Conservation (phyloP, 1,140 invertebrate species). For the Tribolium madens region DNA sequence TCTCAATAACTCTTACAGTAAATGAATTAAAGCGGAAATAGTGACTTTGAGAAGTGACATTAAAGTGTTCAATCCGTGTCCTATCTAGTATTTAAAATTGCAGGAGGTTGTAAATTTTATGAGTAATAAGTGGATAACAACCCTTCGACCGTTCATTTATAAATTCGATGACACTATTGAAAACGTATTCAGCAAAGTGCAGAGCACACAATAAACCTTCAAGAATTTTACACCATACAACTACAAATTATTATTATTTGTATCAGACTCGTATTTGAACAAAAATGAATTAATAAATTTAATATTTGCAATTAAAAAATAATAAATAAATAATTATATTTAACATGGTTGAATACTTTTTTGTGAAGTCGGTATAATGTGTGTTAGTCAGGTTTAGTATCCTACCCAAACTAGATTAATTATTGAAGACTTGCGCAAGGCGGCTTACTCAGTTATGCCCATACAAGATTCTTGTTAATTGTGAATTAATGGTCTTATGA, state of each 20-base stretch:
- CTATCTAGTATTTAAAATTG: conserved; percentile 34
- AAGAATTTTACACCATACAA: neutral
- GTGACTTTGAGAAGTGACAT: neutral
- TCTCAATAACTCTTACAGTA: neutral
- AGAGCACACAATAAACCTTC: neutral
- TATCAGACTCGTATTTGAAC: no score
- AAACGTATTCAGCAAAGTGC: conserved; percentile 4
- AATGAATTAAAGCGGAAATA: conserved; percentile 1
- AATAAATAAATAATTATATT: no score
- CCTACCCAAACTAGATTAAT: conserved; percentile 1
- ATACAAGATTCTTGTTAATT: conserved; percentile 22
- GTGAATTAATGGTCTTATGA: conserved; percentile 18
- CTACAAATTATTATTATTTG: neutral
- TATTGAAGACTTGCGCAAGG: neutral
- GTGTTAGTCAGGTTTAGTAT: neutral
- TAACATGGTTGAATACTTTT: neutral
- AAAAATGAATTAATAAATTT: no score
- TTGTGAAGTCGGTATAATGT: neutral
- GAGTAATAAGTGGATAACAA: conserved; percentile 24
- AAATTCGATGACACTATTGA: conserved; percentile 13
- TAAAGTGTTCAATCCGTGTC: conserved; percentile 27
- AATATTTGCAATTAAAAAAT: no score
- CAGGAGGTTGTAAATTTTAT: conserved; percentile 30
- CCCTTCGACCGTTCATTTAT: conserved; percentile 25
- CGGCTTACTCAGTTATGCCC: neutral